Conservation (phyloP, 1,140 invertebrate genomes). For the Bombus turneri region DNA sequence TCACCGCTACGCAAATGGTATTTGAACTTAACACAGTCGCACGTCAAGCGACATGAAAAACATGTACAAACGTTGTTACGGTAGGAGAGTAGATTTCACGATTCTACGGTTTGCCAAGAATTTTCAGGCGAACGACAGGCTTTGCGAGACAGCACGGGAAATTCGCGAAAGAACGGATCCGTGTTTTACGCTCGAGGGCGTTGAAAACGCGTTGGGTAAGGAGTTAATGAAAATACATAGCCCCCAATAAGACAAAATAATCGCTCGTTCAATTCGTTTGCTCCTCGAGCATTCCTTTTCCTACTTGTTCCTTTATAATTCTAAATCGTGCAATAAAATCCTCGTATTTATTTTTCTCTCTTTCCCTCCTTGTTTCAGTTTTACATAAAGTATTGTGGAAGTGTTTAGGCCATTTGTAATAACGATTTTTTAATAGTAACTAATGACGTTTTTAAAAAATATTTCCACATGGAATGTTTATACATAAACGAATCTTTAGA, state of each 20-base stretch:
- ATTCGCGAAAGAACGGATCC: neutral
- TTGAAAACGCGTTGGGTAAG: neutral
- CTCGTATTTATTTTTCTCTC: no score
- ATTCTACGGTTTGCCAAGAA: constrained; percentile 20
- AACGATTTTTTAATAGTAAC: no score
- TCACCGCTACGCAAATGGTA: no score
- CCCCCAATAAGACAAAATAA: constrained; percentile 28
- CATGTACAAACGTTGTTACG: neutral
- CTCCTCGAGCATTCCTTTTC: no score
- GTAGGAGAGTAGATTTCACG: neutral
- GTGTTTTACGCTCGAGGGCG: constrained; percentile 2
- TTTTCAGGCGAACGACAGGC: neutral
- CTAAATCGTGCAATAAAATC: neutral
- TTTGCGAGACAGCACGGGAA: neutral
- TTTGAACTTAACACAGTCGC: neutral
- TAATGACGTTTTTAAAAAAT: no score
- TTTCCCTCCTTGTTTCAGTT: neutral
- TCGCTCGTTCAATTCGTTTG: neutral
- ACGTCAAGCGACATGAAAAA: constrained; percentile 2
- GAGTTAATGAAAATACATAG: constrained; percentile 29
- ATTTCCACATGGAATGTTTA: no score
- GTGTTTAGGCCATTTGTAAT: neutral
- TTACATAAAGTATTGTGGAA: neutral
- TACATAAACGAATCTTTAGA: neutral
- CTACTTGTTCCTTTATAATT: neutral